Percentiles rank a stretch among this genome's conserved stretches.
Conservation (phyloP, 2,113 vertebrate species). For the Sminthopsis crassicaudata region DNA sequence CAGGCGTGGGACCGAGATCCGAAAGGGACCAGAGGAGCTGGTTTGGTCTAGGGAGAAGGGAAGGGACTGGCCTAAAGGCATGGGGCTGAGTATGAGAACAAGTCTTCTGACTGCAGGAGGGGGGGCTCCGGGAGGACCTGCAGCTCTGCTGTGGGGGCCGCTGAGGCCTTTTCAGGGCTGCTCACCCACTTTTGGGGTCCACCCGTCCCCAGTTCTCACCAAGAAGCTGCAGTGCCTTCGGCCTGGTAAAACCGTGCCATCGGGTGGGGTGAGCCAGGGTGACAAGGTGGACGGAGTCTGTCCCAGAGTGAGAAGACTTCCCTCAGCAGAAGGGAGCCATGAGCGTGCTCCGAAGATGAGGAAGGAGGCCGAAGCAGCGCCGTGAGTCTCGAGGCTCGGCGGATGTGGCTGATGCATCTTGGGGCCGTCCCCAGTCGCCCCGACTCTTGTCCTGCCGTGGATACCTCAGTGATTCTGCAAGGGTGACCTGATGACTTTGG, state of each 20-base stretch:
- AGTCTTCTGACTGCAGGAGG: not conserved
- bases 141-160: not conserved
- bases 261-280: not conserved
- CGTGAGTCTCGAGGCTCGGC: too few relatives aligned
- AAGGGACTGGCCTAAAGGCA: not conserved
- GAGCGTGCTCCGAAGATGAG: not conserved
- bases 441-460: not conserved
- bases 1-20: not conserved
- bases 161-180: too few relatives aligned
- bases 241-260: too few relatives aligned
- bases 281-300: too few relatives aligned
- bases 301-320: not conserved
- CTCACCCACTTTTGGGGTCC: not conserved
- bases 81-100: not conserved
- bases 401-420: not conserved
- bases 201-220: not conserved
- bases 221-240: not conserved
- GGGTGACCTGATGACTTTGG: too few relatives aligned
- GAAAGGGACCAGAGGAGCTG: not conserved
- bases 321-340: not conserved
- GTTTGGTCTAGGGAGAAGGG: not conserved
- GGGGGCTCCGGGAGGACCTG: too few relatives aligned
- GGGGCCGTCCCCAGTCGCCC: too few relatives aligned
- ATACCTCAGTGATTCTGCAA: not conserved
- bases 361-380: not conserved